Conservation (phyloP, 2,888 invertebrate genomes). For the Baronia brevicornis region DNA sequence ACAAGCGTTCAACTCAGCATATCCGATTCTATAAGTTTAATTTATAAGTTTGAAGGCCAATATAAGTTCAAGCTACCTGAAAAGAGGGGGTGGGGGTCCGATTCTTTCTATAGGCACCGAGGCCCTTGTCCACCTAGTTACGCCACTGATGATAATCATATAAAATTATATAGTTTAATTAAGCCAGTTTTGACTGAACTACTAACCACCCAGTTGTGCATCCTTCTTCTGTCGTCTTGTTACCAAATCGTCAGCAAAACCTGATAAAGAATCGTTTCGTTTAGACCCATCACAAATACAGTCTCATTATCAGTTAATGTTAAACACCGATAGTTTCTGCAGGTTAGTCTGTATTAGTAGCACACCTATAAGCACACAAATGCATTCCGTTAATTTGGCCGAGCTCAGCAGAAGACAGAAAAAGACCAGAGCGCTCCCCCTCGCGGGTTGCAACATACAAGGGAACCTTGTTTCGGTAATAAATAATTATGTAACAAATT, state of each 20-base stretch:
- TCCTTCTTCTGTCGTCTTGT: slow-evolving; percentile 72
- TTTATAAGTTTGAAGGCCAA: too few relatives aligned
- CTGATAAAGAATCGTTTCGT: slow-evolving; percentile 32
- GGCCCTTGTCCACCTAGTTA: too few relatives aligned
- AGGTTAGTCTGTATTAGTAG: slow-evolving; percentile 54
- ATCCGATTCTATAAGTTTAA: too few relatives aligned
- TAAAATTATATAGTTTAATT: too few relatives aligned
- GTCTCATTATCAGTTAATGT: slow-evolving; percentile 29
- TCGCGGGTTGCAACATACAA: slow-evolving; percentile 21
- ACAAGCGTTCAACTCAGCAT: too few relatives aligned
- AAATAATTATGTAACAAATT: slow-evolving; percentile 5
- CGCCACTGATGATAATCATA: too few relatives aligned
- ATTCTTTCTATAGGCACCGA: too few relatives aligned
- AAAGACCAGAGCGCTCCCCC: slow-evolving; percentile 38
- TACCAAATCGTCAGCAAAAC: slow-evolving; percentile 72
- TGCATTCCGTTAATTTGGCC: slow-evolving; percentile 51
- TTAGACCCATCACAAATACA: slow-evolving; percentile 15
- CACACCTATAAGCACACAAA: slow-evolving; percentile 65
- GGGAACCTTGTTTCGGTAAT: slow-evolving; percentile 7
- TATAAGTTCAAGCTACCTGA: too few relatives aligned
- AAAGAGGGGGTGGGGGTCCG: too few relatives aligned
- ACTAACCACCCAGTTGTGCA: slow-evolving; percentile 69
- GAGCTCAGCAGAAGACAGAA: slow-evolving; percentile 35
- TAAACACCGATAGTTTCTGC: slow-evolving; percentile 36
- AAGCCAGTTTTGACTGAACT: too few relatives aligned